Conservation (phyloP, 2,113 vertebrate genomes). For the Phoxinus phoxinus region DNA sequence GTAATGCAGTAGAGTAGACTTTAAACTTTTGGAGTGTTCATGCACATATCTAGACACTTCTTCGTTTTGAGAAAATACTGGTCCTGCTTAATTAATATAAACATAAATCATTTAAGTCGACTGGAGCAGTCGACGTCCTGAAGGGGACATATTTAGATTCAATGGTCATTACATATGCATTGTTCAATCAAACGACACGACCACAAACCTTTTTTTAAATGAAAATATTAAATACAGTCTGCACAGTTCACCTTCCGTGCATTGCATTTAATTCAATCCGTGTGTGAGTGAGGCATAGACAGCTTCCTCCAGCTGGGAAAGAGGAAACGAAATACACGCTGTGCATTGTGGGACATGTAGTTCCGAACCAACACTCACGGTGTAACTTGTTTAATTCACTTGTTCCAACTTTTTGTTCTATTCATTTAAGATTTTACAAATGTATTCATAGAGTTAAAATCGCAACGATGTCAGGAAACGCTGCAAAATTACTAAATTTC, state of each 20-base stretch:
- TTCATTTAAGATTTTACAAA: neutral
- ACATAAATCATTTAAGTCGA: neutral
- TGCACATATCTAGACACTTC: too few species aligned
- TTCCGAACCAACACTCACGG: neutral
- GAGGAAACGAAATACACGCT: neutral
- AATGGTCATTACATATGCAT: neutral
- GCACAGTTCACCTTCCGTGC: neutral
- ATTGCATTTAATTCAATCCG: neutral
- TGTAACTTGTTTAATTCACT: neutral
- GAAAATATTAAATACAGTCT: neutral
- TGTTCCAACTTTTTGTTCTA: neutral
- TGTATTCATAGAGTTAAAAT: neutral
- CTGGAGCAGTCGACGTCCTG: neutral
- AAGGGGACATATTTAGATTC: too few species aligned
- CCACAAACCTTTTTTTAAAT: neutral
- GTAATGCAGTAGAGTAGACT: neutral
- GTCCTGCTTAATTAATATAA: neutral
- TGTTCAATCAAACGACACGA: neutral
- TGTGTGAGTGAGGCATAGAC: neutral
- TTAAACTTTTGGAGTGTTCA: neutral
- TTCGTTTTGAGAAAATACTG: neutral
- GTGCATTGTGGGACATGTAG: constrained; percentile 43
- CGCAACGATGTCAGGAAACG: neutral
- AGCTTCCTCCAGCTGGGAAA: neutral
- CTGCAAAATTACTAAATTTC: constrained; percentile 12